Conservation (phyloP, 2,888 invertebrate genomes). For the Philereme transversata region DNA sequence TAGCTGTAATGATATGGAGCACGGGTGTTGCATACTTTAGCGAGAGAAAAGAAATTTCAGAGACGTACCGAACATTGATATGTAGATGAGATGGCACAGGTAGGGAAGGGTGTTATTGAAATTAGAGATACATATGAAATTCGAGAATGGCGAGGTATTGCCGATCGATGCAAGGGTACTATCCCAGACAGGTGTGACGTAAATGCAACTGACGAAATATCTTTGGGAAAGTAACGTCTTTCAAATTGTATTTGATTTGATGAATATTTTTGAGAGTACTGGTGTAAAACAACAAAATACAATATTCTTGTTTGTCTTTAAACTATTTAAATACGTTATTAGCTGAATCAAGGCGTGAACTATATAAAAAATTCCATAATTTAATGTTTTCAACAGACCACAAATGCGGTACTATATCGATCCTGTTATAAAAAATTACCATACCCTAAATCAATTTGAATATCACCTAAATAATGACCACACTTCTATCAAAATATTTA, state of each 20-base stretch:
- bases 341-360: no score
- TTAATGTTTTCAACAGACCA: no score
- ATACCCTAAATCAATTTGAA: slow-evolving; percentile 14
- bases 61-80: slow-evolving; percentile 79
- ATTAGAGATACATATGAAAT: slow-evolving; percentile 79
- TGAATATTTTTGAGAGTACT: slow-evolving; percentile 7
- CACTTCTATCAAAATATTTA: slow-evolving; percentile 35
- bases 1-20: slow-evolving; percentile 79
- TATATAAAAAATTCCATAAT: no score
- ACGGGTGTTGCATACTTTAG: slow-evolving; percentile 80
- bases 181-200: slow-evolving; percentile 50
- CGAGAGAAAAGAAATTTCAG: slow-evolving; percentile 77
- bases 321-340: no score
- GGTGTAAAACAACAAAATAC: no score
- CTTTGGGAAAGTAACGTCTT: slow-evolving; percentile 48
- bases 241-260: slow-evolving; percentile 29
- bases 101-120: slow-evolving; percentile 79
- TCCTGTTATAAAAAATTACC: background rate
- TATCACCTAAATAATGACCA: slow-evolving; percentile 19
- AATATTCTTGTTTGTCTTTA: no score
- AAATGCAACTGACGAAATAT: slow-evolving; percentile 42
- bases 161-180: slow-evolving; percentile 52
- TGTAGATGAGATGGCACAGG: slow-evolving; percentile 81
- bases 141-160: slow-evolving; percentile 65
- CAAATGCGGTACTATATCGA: no score